phyloP scores from a whole-genome alignment of 2,797 vertebrate species.

The Champsocephalus esox region DNA sequence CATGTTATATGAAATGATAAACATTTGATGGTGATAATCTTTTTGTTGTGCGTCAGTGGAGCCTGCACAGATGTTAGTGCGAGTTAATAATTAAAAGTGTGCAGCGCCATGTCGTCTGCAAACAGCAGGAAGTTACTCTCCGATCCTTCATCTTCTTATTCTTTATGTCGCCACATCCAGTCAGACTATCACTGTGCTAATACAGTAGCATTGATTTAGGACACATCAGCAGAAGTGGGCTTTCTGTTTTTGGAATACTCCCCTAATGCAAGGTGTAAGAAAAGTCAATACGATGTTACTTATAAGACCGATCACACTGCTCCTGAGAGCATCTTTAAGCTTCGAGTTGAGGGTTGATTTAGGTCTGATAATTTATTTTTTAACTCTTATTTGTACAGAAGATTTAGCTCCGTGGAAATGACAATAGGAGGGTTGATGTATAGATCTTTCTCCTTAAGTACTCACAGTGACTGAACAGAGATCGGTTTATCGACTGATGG shows the following conservation, averaged over 20 bases:
- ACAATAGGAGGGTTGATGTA: slow-evolving; percentile 17
- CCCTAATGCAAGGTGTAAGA: slow-evolving; percentile 36
- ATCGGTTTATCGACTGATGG: slow-evolving; percentile 22
- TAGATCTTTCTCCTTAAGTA: slow-evolving; percentile 19
- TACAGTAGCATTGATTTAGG: slow-evolving; percentile 57
- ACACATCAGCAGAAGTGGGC: slow-evolving; percentile 44
- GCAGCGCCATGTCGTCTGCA: slow-evolving; percentile 37
- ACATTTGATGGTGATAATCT: slow-evolving; percentile 19
- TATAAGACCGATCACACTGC: slow-evolving; percentile 32
- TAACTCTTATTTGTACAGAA: slow-evolving; percentile 24
- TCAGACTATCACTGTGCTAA: slow-evolving; percentile 74
- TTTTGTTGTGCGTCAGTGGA: slow-evolving; percentile 45
- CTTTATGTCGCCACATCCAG: slow-evolving; percentile 64
- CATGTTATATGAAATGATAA: slow-evolving; percentile 21
- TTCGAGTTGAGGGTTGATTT: slow-evolving; percentile 29
- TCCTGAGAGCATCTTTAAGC: slow-evolving; percentile 31
- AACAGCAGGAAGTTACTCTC: slow-evolving; percentile 50
- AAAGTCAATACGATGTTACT: slow-evolving; percentile 23
- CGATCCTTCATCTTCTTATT: slow-evolving; percentile 25
- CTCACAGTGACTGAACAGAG: slow-evolving; percentile 38
- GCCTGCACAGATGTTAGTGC: slow-evolving; percentile 32
- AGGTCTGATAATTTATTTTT: slow-evolving; percentile 22
- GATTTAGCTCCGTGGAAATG: slow-evolving; percentile 14
- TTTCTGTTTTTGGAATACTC: slow-evolving; percentile 26
- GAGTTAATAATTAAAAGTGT: slow-evolving; percentile 29